Base-by-base conservation (phyloP, 2,113 vertebrate genomes). In the Girardinichthys multiradiatus region DNA sequence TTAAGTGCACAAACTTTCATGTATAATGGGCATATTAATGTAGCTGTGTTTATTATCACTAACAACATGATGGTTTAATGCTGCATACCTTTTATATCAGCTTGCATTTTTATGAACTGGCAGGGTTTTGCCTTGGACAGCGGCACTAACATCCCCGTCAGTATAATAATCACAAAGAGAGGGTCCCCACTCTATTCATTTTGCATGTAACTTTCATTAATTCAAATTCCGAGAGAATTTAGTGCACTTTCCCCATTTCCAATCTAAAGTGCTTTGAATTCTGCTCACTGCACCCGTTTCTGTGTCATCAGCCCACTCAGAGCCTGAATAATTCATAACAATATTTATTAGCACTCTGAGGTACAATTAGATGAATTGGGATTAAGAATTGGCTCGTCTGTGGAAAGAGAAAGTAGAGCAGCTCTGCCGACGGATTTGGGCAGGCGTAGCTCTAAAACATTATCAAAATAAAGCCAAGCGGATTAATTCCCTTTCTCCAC, bases 341-440 rank as follows among this genome's bases (percentile, higher is more conserved):
- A 88, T 93, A 92, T 93, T 93, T 93, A 94, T 92, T 92, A 94
- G 87, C 91, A 93, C 92, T 92, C 92, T 87, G 90, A 94, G 92
- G 90, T 91, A 91, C 91, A 92, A 93, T 93, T 93, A 93, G 90
- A 92, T 86, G 86, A 91, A 87, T 90, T 91, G 92, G 90, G 90
- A 93, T 92, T 93, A 91, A 86, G 88, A 86, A 89, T 82, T 77
- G 78, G 88, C 85, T 92, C 73, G 82, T 90, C 85, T 89, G 84
- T 78, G 77, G 83, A 82, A 54, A 70, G 81, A 84, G 82, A 86
- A 90, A 89, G 87, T 90, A 45, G 86, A 89, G 61, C 90, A 81
- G 85, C 89, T 87, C 87, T 73, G 87, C 77, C 66, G 75, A 82
- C 83, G 88, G 86, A 91, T 92, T 90, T 86, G 80, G 87, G 82